These are phyloP conservation scores for Heliconius sara DNA, from an alignment of 2,888 invertebrate species.

Conservation along the genomic window DNA sequence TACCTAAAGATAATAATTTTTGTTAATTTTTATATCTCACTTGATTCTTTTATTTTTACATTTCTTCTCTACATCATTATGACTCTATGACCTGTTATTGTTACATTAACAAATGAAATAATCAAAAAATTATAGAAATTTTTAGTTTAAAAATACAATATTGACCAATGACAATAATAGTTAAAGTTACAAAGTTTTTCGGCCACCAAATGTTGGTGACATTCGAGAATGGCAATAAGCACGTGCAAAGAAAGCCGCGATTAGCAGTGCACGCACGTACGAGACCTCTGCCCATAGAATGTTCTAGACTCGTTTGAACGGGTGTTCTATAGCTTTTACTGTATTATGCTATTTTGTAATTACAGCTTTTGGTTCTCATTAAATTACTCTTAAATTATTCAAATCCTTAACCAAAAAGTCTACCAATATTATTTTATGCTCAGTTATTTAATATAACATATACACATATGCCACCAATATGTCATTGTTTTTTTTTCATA, in stretches of 20 bases:
- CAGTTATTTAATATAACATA: too few relatives aligned
- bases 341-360: background rate
- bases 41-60: background rate
- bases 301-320: conserved; percentile 31
- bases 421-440: too few relatives aligned
- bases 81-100: background rate
- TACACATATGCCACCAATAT: too few relatives aligned
- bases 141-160: background rate
- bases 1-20: background rate
- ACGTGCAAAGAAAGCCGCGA: conserved; percentile 51
- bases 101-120: background rate
- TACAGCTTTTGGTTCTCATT: background rate
- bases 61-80: background rate
- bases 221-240: conserved; percentile 7
- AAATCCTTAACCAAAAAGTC: too few relatives aligned
- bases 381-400: background rate
- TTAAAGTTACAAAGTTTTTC: background rate
- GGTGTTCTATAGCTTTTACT: background rate
- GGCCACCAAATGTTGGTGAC: background rate
- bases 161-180: background rate
- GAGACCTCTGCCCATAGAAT: conserved; percentile 33
- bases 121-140: background rate
- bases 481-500: too few relatives aligned
- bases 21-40: background rate
- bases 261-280: conserved; percentile 54